Conservation (phyloP, 2,113 vertebrate species). For the Talpa occidentalis region DNA sequence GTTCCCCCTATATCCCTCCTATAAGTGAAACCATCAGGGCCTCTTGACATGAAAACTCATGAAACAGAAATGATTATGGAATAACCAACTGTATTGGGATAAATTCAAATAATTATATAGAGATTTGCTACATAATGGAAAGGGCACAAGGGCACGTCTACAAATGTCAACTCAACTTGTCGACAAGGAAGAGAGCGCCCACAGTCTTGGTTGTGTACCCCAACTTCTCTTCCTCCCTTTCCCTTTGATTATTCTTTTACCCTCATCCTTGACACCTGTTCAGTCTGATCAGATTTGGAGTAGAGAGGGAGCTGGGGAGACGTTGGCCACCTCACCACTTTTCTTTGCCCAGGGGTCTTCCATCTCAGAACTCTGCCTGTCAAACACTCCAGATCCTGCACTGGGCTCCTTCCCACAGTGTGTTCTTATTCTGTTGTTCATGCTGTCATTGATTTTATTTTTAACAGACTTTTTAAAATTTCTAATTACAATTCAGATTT, state of each 20-base stretch:
- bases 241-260: not conserved
- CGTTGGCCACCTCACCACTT: fast-evolving
- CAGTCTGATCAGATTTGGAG: not conserved
- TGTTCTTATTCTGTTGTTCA: not conserved
- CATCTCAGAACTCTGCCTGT: not conserved
- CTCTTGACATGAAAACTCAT: not conserved
- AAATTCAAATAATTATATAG: not conserved
- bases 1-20: no score
- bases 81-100: not conserved
- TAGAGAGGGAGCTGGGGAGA: fast-evolving
- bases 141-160: not conserved
- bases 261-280: no score
- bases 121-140: not conserved
- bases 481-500: slow-evolving; percentile 23
- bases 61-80: not conserved
- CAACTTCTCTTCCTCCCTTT: not conserved
- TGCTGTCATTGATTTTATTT: slow-evolving; percentile 1
- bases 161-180: not conserved
- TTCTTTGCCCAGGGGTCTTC: not conserved
- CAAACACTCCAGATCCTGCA: fast-evolving
- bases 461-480: not conserved
- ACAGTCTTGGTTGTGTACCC: not conserved
- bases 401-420: not conserved
- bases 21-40: no score
- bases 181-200: no score